Evolutionary conservation across 2,888 invertebrate species (phyloP).

Genomic region (Philaethria dido): DNA sequence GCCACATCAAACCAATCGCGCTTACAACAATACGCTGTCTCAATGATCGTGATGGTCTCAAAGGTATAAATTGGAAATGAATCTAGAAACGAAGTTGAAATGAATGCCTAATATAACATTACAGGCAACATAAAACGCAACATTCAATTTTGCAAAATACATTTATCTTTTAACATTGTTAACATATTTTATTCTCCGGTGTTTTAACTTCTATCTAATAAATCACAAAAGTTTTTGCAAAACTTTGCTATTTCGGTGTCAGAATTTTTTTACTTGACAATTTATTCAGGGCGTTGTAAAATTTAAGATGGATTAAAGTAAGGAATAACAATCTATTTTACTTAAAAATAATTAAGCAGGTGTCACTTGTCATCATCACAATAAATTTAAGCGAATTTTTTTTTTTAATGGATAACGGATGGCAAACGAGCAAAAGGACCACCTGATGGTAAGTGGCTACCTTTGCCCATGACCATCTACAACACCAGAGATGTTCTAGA

Average conservation of each 20-base stretch:
- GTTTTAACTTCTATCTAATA: slow-evolving; percentile 12
- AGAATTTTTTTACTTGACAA: neutral
- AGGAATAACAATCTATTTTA: neutral
- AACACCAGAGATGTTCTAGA: too few species aligned
- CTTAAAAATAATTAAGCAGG: neutral
- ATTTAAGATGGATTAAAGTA: neutral
- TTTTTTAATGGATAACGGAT: too few species aligned
- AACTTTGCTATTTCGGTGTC: slow-evolving; percentile 1
- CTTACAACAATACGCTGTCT: too few species aligned
- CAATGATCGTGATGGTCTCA: too few species aligned
- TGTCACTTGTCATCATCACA: neutral
- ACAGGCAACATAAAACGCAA: neutral
- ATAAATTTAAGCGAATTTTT: too few species aligned
- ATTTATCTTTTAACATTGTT: neutral
- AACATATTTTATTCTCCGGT: slow-evolving; percentile 4
- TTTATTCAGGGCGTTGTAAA: neutral
- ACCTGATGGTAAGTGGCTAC: too few species aligned
- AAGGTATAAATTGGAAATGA: too few species aligned
- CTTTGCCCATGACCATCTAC: too few species aligned
- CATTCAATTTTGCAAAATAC: neutral
- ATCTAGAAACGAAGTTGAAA: too few species aligned
- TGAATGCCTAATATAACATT: too few species aligned
- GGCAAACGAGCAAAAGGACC: too few species aligned
- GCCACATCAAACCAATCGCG: too few species aligned
- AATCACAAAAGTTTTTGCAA: slow-evolving; percentile 3